A percentile compares a stretch with the other conserved stretches of the same genome.
phyloP scores from a whole-genome alignment of 2,797 vertebrate genomes.

The Onychomys leucogaster region DNA sequence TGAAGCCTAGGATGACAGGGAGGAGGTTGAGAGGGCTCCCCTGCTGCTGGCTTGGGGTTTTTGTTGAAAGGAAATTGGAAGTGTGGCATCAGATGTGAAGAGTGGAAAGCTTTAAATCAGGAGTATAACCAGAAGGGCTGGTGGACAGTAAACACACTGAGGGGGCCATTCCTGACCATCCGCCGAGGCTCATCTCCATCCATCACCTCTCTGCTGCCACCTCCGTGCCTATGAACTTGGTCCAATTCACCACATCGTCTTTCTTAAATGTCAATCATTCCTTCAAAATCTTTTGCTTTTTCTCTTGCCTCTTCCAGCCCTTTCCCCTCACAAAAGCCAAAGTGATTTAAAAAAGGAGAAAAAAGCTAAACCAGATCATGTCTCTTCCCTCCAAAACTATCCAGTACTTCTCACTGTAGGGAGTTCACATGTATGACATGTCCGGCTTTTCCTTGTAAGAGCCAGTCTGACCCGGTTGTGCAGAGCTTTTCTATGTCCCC shows the following conservation, averaged over 20 bases:
- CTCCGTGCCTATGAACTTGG: neutral
- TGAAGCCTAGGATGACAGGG: neutral
- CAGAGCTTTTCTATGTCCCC: neutral
- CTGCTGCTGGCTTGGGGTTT: neutral
- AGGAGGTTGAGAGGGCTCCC: neutral
- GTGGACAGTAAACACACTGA: neutral
- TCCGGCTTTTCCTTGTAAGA: neutral
- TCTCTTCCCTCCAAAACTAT: neutral
- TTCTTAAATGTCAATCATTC: neutral
- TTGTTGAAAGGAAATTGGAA: neutral
- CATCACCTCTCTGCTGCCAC: neutral
- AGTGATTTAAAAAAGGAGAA: neutral
- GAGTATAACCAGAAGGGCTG: neutral
- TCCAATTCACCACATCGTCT: neutral
- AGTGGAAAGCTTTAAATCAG: neutral
- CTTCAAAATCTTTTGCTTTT: neutral
- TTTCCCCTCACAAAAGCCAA: neutral
- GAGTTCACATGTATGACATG: neutral
- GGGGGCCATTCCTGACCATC: neutral
- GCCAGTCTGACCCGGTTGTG: neutral
- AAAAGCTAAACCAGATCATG: neutral
- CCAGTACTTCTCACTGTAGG: neutral
- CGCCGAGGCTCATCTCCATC: neutral
- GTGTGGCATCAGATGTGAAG: neutral
- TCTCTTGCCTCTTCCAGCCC: neutral